Evolutionary conservation across 2,113 vertebrate genomes (phyloP).

Genomic region (Vanacampus margaritifer): DNA sequence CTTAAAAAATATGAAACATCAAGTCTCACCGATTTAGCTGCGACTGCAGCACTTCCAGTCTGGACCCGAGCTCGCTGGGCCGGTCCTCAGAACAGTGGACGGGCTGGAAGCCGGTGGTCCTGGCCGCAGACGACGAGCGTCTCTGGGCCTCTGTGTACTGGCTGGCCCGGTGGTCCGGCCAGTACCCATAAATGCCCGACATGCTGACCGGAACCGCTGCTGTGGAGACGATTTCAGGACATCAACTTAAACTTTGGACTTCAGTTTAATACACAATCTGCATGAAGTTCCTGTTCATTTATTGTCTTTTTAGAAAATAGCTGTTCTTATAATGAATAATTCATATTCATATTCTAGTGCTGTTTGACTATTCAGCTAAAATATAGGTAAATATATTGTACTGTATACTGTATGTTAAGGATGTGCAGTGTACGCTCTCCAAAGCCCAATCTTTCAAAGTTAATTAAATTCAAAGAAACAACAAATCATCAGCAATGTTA

Average conservation of each 20-base stretch:
- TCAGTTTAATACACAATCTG: background rate
- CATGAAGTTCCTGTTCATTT: no score
- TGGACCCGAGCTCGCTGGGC: conserved; percentile 79
- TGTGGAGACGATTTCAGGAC: background rate
- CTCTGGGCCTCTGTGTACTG: conserved; percentile 69
- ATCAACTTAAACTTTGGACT: background rate
- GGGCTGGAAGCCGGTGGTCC: conserved; percentile 42
- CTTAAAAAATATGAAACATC: background rate
- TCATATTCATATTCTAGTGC: no score
- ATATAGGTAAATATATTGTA: no score
- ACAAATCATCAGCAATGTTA: no score
- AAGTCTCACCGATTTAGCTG: conserved; percentile 83
- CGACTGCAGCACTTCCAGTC: conserved; percentile 87
- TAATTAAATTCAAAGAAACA: no score
- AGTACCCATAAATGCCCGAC: conserved; percentile 80
- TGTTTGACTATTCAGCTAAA: no score
- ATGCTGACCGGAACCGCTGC: conserved; percentile 72
- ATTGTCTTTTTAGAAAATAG: background rate
- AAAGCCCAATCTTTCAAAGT: no score
- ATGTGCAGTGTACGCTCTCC: no score
- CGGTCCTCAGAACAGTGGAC: conserved; percentile 60
- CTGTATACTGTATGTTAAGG: no score
- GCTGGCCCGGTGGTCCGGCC: conserved; percentile 74
- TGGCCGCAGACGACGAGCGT: conserved; percentile 65
- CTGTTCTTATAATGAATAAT: background rate